phyloP scores from a whole-genome alignment of 2,113 vertebrate species.

The Xyliphius kryptos region DNA sequence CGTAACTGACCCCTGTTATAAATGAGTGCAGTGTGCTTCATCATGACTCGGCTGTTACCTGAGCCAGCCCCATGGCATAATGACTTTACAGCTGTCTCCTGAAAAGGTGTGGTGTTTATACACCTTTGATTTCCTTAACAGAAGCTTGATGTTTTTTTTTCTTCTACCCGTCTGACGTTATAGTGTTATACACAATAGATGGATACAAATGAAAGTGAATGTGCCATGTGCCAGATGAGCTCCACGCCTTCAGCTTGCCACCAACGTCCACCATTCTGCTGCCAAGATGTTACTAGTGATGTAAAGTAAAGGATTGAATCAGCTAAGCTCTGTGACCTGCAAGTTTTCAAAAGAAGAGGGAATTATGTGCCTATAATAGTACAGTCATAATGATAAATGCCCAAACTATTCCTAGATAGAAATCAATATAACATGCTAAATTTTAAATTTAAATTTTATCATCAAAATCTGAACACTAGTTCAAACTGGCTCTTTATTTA shows the following conservation, averaged over 20 bases:
- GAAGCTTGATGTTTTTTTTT: constrained; percentile 41
- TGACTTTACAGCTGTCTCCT: constrained; percentile 31
- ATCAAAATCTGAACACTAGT: no score
- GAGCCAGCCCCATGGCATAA: constrained; percentile 10
- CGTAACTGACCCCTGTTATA: background rate
- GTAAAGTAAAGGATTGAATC: no score
- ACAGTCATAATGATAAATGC: no score
- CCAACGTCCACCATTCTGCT: constrained; percentile 2
- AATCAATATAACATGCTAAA: no score
- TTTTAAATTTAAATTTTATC: no score
- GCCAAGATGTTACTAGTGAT: no score
- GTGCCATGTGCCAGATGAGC: constrained; percentile 32
- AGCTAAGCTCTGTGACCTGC: constrained; percentile 21
- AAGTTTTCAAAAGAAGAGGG: no score
- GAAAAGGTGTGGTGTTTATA: constrained; percentile 12
- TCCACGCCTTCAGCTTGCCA: constrained; percentile 15
- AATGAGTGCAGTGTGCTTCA: no score
- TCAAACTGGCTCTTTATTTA: no score
- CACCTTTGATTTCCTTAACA: constrained; percentile 29
- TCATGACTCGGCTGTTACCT: no score
- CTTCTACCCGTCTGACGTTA: constrained; percentile 19
- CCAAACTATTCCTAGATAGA: no score
- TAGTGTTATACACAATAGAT: constrained; percentile 31
- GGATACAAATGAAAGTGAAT: constrained; percentile 28
- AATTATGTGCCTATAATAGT: no score